Evolutionary conservation across 2,113 vertebrate species (phyloP).

Genomic region (Nannospalax galili): DNA sequence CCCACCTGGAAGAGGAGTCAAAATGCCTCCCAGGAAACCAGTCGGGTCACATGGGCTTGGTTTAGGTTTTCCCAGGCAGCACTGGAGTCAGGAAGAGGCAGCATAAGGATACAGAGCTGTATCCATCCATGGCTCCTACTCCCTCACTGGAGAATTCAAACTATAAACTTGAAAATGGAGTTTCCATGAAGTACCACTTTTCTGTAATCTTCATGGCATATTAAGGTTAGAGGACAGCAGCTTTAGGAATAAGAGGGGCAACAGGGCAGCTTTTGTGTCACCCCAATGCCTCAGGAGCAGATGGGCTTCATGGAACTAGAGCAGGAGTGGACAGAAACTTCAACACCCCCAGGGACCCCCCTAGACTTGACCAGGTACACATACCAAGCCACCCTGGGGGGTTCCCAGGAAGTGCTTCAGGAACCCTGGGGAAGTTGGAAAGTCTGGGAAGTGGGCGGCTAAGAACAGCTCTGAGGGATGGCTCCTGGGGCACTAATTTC

Average conservation of each 20-base stretch:
- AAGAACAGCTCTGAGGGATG: not conserved
- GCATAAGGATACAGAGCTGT: not conserved
- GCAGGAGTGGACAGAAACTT: not conserved
- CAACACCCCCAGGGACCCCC: not conserved
- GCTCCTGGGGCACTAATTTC: not conserved
- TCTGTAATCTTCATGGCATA: not conserved
- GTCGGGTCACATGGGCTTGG: not conserved
- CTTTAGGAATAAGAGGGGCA: not conserved
- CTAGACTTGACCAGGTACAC: not conserved
- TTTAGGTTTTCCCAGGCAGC: not conserved
- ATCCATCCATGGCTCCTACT: not conserved
- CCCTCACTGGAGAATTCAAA: constrained; percentile 13
- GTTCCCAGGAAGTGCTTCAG: not conserved
- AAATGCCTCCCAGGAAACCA: not conserved
- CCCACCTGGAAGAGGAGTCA: not conserved
- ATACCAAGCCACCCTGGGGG: not conserved
- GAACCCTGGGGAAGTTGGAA: not conserved
- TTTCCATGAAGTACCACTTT: not conserved
- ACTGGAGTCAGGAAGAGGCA: not conserved
- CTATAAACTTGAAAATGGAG: not conserved
- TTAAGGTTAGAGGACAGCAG: not conserved
- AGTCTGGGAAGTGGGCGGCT: not conserved
- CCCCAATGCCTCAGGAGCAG: not conserved
- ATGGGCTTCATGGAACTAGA: not conserved
- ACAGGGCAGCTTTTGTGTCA: not conserved